phyloP scores from a whole-genome alignment of 1,140 invertebrate genomes.

The Drosophila arawakana region DNA sequence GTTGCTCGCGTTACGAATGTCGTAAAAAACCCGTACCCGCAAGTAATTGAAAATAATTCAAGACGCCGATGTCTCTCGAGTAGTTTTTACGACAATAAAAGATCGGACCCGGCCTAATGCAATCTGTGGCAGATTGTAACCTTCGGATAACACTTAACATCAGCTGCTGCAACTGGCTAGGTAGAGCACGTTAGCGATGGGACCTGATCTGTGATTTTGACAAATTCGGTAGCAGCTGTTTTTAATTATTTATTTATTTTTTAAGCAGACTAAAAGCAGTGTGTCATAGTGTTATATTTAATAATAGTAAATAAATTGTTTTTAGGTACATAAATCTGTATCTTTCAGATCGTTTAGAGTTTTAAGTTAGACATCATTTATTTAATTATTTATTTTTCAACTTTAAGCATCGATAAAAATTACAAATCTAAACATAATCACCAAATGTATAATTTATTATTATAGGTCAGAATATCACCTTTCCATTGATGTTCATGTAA shows the following conservation, averaged over 20 bases:
- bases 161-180: constrained; percentile 31
- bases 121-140: constrained; percentile 37
- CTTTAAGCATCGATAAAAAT: too few species aligned
- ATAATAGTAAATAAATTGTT: too few species aligned
- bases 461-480: too few species aligned
- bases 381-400: too few species aligned
- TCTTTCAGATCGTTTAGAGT: too few species aligned
- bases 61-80: constrained; percentile 49
- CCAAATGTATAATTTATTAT: too few species aligned
- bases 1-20: constrained; percentile 41
- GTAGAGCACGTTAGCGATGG: constrained; percentile 8
- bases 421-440: too few species aligned
- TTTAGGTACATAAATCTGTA: too few species aligned
- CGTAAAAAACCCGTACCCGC: constrained; percentile 65
- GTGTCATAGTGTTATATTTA: too few species aligned
- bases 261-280: too few species aligned
- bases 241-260: background rate
- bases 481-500: too few species aligned
- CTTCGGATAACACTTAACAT: constrained; percentile 33
- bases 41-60: constrained; percentile 79
- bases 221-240: constrained; percentile 16
- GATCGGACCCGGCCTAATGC: constrained; percentile 16
- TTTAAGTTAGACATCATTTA: too few species aligned
- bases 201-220: constrained; percentile 12
- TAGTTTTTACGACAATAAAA: constrained; percentile 43